Evolutionary conservation across 2,797 vertebrate genomes (phyloP), one percentile per base, ranked within the genome.

Genomic region (Eospalax fontanierii): DNA sequence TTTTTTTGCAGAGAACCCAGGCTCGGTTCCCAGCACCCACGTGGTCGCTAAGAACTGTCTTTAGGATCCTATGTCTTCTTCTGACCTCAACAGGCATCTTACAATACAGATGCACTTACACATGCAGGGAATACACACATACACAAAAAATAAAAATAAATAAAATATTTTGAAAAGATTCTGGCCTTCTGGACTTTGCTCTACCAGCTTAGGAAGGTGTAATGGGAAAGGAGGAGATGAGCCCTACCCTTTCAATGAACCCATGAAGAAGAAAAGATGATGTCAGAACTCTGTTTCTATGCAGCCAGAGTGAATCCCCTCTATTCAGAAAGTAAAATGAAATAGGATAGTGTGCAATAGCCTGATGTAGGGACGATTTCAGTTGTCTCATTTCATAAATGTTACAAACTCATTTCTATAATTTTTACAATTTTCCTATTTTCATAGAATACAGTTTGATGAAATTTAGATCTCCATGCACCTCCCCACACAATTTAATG

Each of bases 141-240:
- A n/a, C n/a, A n/a, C n/a, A n/a, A n/a, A n/a, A n/a, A n/a, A 66
- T 30, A 30, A 73, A 73, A 40, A 35, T 18, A 38, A 40, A 40
- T 10, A n/a, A 73, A 61, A 61, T 21, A 61, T 33, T 33, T n/a
- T n/a, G 8, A 70, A 70, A 6, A 21, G 14, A 35, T 2, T 15
- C 7, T 61, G 7, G 7, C 9, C 15, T 61, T 14, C 6, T 30
- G 59, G 19, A 28, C 6, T 46, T 24, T 6, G 1, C 0, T 18
- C 2, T 71, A 5, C 10, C 4, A 28, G 38, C 46, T 7, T n/a
- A 63, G 15, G 12, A 70, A n/a, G 26, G 21, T 16, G 16, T 21
- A 89, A 89, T n/a, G 30, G 28, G 3, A 80, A 83, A 75, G 14
- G 8, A n/a, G 16, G 59, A 91, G 2, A 35, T 24, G 8, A 35